phyloP scores from a whole-genome alignment of 2,113 vertebrate genomes.

The Chrysochloris asiatica region DNA sequence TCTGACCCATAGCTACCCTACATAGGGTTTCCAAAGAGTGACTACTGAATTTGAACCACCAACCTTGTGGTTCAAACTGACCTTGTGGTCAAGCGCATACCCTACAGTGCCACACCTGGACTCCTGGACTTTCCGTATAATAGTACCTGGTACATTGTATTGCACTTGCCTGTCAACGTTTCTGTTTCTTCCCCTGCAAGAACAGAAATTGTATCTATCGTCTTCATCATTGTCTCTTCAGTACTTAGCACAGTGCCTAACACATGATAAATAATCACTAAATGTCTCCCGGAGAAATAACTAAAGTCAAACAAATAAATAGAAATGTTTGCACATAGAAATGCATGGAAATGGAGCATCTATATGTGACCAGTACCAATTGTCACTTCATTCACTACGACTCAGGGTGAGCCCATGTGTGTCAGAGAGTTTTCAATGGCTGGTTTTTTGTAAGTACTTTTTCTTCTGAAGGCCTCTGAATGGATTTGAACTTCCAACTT shows the following conservation, averaged over 20 bases:
- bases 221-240: not conserved
- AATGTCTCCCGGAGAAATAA: not conserved
- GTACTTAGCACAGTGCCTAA: not conserved
- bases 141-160: not conserved
- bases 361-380: not conserved
- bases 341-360: not conserved
- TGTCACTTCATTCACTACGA: not conserved
- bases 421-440: not conserved
- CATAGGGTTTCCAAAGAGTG: too few relatives aligned
- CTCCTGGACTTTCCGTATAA: not conserved
- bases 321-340: not conserved
- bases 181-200: not conserved
- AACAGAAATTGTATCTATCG: not conserved
- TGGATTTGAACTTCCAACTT: not conserved
- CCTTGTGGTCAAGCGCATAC: too few relatives aligned
- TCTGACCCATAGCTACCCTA: too few relatives aligned
- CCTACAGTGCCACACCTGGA: too few relatives aligned
- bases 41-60: too few relatives aligned
- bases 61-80: too few relatives aligned
- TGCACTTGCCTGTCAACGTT: not conserved
- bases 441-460: not conserved
- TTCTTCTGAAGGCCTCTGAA: not conserved
- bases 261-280: not conserved
- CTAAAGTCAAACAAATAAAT: not conserved
- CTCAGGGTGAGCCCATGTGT: not conserved